A percentile compares a stretch with the other conserved stretches of the same genome.
These are phyloP conservation scores for Tautogolabrus adspersus DNA, from an alignment of 2,113 vertebrate species.

Conservation along the genomic window DNA sequence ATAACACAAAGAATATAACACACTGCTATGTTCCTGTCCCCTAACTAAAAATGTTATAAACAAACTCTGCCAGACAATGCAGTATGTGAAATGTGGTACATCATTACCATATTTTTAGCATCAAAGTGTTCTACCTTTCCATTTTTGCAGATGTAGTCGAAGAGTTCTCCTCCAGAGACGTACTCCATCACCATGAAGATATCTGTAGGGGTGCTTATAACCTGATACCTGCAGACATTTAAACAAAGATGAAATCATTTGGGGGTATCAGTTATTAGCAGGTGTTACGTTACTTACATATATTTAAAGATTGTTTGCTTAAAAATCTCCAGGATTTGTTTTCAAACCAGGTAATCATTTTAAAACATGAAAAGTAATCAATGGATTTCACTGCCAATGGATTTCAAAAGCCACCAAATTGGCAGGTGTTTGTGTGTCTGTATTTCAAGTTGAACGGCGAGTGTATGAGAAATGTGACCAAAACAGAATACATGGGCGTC, in stretches of 20 bases:
- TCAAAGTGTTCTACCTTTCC: slow-evolving; percentile 91
- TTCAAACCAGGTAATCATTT: too few relatives aligned
- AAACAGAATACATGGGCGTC: too few relatives aligned
- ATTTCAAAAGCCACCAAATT: too few relatives aligned
- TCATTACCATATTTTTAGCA: background rate
- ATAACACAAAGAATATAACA: slow-evolving; percentile 1
- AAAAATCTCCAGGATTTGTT: too few relatives aligned
- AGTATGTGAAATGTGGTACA: background rate
- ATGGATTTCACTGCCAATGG: too few relatives aligned
- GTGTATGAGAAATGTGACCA: too few relatives aligned
- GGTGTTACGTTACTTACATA: background rate
- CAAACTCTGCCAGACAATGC: background rate
- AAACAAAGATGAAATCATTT: slow-evolving; percentile 23
- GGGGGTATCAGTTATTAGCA: background rate
- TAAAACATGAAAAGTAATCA: too few relatives aligned
- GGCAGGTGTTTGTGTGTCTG: background rate
- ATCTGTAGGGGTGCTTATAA: slow-evolving; percentile 99
- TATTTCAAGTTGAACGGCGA: too few relatives aligned
- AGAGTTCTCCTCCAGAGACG: slow-evolving; percentile 97
- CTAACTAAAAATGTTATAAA: background rate
- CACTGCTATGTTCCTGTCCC: background rate
- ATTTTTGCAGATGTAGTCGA: slow-evolving; percentile 99
- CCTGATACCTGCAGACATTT: slow-evolving; percentile 92
- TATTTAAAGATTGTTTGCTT: too few relatives aligned
- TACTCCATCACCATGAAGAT: slow-evolving; percentile 99